Percentiles rank a stretch among this genome's conserved stretches.
Conservation (phyloP, 2,888 invertebrate species). For the Unio delphinus region DNA sequence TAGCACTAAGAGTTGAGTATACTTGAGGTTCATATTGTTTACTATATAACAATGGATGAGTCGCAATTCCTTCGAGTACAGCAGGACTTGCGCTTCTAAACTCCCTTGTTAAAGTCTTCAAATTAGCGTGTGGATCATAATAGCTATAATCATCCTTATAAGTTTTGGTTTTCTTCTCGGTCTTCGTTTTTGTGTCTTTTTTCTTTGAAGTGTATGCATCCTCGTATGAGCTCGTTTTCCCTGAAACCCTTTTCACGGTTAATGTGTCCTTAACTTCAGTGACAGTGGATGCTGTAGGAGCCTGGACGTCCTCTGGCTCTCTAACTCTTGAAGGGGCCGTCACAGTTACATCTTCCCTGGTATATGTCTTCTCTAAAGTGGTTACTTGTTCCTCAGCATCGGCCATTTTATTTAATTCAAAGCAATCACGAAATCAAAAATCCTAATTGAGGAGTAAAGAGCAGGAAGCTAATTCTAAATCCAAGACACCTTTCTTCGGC, state of each 20-base stretch:
- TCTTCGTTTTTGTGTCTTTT: constrained; percentile 3
- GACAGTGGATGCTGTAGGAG: constrained; percentile 35
- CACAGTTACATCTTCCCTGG: too few relatives aligned
- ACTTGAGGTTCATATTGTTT: constrained; percentile 30
- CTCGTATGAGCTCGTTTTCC: constrained; percentile 7
- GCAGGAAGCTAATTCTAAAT: too few relatives aligned
- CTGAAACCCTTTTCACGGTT: constrained; percentile 6
- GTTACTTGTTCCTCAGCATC: too few relatives aligned
- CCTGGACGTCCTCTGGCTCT: constrained; percentile 13
- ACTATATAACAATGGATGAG: constrained; percentile 51
- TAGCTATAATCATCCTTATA: constrained; percentile 7
- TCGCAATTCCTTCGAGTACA: constrained; percentile 60
- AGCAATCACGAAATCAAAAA: too few relatives aligned
- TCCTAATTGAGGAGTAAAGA: too few relatives aligned
- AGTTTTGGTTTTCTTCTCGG: constrained; percentile 5
- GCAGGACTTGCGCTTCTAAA: constrained; percentile 60
- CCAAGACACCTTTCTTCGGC: too few relatives aligned
- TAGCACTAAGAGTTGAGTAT: constrained; percentile 49
- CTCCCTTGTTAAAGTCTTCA: constrained; percentile 42
- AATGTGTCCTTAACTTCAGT: constrained; percentile 27
- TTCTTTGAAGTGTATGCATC: constrained; percentile 5
- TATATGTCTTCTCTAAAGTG: too few relatives aligned
- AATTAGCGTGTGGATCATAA: constrained; percentile 25
- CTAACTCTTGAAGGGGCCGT: not conserved
- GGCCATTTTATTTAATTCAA: too few relatives aligned